Conservation (phyloP, 2,797 vertebrate species). For the Coccyzus lansbergi region DNA sequence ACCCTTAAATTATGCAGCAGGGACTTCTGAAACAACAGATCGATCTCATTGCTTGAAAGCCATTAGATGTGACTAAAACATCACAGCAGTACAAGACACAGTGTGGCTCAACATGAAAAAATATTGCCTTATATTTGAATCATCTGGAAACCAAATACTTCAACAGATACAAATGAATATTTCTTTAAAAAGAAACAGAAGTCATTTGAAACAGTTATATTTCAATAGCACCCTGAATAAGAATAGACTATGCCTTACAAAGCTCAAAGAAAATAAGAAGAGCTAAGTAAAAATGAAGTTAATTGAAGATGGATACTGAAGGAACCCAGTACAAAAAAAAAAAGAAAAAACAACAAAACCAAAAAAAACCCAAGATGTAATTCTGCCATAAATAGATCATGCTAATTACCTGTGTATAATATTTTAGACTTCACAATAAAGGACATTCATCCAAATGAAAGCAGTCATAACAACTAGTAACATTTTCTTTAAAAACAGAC, state of each 20-base stretch:
- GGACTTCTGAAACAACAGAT: conserved; percentile 3
- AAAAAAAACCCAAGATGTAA: background rate
- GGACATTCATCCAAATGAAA: background rate
- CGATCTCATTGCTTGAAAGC: background rate
- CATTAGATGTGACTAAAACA: background rate
- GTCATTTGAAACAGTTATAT: background rate
- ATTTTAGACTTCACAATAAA: background rate
- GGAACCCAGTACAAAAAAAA: background rate
- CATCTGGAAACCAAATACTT: conserved; percentile 5
- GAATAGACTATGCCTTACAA: background rate
- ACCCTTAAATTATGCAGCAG: background rate
- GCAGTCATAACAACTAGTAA: conserved; percentile 1
- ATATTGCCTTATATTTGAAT: conserved; percentile 11
- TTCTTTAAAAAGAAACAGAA: background rate
- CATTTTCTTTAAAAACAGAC: conserved; percentile 40
- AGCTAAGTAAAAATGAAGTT: background rate
- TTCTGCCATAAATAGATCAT: background rate
- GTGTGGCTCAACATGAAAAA: background rate
- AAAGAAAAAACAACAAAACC: background rate
- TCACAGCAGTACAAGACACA: background rate
- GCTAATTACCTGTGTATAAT: background rate
- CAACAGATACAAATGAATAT: background rate
- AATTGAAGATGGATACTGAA: background rate
- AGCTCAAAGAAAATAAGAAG: background rate
- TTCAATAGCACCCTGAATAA: background rate